Conservation (phyloP, 2,797 vertebrate species). For the Gymnopithys bicolor region DNA sequence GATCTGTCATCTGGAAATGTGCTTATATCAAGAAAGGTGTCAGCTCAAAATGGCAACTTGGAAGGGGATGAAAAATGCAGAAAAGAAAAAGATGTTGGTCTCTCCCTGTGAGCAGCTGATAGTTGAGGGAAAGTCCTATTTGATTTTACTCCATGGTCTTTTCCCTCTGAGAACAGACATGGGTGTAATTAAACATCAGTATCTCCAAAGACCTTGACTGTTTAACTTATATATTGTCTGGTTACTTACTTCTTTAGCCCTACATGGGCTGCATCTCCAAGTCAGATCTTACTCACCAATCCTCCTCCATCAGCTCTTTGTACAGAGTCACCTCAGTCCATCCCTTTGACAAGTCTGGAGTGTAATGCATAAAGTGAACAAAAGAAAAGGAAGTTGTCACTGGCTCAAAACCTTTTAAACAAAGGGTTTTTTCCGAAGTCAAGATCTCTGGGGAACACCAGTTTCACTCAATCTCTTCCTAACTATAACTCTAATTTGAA, state of each 20-base stretch:
- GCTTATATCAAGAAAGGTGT: not conserved
- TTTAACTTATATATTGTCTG: not conserved
- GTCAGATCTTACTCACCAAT: not conserved
- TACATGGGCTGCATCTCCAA: not conserved
- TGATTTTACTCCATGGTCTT: not conserved
- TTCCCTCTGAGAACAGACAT: not conserved
- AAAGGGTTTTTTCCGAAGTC: not conserved
- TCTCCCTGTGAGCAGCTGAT: not conserved
- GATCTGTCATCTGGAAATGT: constrained; percentile 3
- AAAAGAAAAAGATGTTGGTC: not conserved
- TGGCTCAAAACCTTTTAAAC: not conserved
- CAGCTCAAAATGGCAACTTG: not conserved
- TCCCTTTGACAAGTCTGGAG: not conserved
- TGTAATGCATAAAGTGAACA: not conserved
- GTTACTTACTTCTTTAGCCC: not conserved
- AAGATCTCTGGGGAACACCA: not conserved
- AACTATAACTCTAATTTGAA: not conserved
- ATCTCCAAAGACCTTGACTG: not conserved
- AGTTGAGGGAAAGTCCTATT: not conserved
- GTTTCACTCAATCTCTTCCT: not conserved
- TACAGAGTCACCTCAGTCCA: not conserved
- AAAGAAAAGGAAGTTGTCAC: not conserved
- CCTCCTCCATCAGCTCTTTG: not conserved
- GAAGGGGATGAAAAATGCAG: not conserved
- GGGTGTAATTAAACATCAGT: not conserved